Conservation (phyloP, 2,113 vertebrate species). For the Macrotis lagotis region DNA sequence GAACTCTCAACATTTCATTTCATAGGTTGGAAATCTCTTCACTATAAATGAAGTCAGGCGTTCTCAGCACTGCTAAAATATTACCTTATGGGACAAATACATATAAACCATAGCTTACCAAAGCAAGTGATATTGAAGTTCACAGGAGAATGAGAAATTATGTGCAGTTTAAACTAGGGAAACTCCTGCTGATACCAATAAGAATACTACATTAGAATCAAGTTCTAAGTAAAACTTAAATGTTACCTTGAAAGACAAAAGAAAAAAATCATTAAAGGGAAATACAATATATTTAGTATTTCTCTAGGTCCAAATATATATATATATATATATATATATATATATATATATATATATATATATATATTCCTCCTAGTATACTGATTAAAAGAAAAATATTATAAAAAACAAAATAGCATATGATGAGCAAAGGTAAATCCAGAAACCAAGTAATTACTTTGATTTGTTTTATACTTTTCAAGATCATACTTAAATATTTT, state of each 20-base stretch:
- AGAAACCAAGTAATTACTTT: neutral
- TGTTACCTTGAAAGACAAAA: neutral
- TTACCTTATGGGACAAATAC: neutral
- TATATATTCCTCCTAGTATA: neutral
- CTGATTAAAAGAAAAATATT: no score
- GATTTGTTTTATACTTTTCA: neutral
- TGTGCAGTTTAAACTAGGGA: neutral
- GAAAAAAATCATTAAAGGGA: neutral
- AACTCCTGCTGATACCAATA: neutral
- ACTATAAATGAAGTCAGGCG: neutral
- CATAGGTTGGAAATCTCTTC: slow-evolving; percentile 14
- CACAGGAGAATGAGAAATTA: neutral
- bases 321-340: no score
- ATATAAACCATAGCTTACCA: neutral
- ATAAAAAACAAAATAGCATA: no score
- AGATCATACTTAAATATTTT: no score
- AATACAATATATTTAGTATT: neutral
- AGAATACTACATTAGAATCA: neutral
- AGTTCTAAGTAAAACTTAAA: neutral
- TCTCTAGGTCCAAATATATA: neutral
- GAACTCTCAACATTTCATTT: slow-evolving; percentile 9
- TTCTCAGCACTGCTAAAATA: neutral
- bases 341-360: no score
- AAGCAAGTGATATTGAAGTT: neutral
- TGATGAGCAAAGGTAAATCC: neutral